phyloP scores from a whole-genome alignment of 2,888 invertebrate genomes.

The Mamestra brassicae region DNA sequence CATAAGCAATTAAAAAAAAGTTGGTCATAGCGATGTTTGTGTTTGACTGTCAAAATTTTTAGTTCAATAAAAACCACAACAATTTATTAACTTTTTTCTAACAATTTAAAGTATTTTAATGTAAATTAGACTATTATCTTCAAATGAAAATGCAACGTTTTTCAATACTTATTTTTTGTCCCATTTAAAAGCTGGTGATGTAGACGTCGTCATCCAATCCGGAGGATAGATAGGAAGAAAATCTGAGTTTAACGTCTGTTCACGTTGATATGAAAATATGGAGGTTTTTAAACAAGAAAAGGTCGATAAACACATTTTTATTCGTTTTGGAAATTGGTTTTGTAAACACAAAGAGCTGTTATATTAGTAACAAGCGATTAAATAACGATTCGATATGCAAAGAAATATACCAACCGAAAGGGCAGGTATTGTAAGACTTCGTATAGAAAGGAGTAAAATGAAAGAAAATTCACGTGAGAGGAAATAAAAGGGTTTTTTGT shows the following conservation, averaged over 20 bases:
- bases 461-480: background rate
- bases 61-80: too few relatives aligned
- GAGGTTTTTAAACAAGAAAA: background rate
- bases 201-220: too few relatives aligned
- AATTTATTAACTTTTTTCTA: too few relatives aligned
- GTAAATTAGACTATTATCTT: too few relatives aligned
- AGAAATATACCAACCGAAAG: too few relatives aligned
- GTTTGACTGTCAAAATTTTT: too few relatives aligned
- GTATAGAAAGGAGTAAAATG: slow-evolving; percentile 1
- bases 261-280: background rate
- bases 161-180: background rate
- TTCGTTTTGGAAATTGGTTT: background rate
- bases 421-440: background rate
- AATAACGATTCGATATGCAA: slow-evolving; percentile 2
- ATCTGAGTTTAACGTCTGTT: background rate
- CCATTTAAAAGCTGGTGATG: too few relatives aligned
- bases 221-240: background rate
- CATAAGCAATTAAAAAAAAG: too few relatives aligned
- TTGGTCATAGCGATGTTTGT: too few relatives aligned
- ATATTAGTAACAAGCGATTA: too few relatives aligned
- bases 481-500: background rate
- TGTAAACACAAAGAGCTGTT: background rate
- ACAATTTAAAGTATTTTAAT: too few relatives aligned
- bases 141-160: too few relatives aligned
- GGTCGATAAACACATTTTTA: background rate